Conservation (phyloP, 2,888 invertebrate genomes). For the Orgyia antiqua region DNA sequence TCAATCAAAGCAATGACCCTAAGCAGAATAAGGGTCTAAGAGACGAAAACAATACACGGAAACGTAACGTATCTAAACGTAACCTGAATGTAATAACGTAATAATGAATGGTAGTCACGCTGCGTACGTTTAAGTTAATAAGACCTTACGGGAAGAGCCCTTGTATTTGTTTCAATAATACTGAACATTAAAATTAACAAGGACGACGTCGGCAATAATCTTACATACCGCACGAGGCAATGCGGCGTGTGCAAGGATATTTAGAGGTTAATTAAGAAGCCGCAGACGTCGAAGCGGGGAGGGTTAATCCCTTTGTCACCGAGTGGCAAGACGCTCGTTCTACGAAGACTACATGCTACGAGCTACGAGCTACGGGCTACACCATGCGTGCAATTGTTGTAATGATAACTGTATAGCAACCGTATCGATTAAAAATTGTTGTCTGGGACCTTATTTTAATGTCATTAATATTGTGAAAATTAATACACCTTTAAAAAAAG, state of each 20-base stretch:
- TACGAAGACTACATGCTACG: conserved; percentile 30
- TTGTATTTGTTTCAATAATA: conserved; percentile 67
- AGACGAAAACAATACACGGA: no score
- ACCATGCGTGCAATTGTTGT: conserved; percentile 42
- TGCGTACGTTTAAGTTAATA: conserved; percentile 40
- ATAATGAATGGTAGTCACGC: no score
- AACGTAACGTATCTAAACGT: no score
- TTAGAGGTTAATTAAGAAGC: conserved; percentile 76
- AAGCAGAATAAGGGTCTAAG: no score
- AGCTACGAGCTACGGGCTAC: conserved; percentile 5
- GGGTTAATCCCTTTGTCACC: conserved; percentile 70
- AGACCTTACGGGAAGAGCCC: conserved; percentile 35
- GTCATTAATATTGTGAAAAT: no score
- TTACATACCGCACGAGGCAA: conserved; percentile 50
- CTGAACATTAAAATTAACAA: conserved; percentile 67
- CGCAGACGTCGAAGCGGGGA: conserved; percentile 53
- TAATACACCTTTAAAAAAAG: no score
- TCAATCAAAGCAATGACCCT: no score
- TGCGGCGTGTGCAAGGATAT: conserved; percentile 58
- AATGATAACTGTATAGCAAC: conserved; percentile 26
- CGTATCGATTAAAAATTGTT: conserved; percentile 17
- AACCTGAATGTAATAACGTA: no score
- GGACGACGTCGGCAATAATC: conserved; percentile 68
- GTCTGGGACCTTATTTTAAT: no score
- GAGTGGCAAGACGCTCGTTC: conserved; percentile 50